phyloP scores from a whole-genome alignment of 2,113 vertebrate genomes.

The Phyllostomus discolor region DNA sequence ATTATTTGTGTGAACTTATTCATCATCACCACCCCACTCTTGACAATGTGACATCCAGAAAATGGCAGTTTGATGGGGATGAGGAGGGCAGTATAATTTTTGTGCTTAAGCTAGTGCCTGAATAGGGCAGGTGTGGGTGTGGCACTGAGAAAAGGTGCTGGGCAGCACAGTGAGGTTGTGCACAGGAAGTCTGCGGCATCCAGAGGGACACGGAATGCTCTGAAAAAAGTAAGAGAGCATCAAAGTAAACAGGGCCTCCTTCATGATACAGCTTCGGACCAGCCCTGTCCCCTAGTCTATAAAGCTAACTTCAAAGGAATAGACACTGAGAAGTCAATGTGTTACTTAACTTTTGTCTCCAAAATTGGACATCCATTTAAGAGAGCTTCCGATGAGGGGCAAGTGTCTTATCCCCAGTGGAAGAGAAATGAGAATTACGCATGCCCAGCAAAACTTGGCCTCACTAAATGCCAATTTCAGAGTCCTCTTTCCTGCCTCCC shows the following conservation, averaged over 20 bases:
- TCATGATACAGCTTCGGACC: background rate
- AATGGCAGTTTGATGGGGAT: background rate
- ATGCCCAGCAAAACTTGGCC: background rate
- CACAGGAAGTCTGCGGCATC: background rate
- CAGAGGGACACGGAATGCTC: background rate
- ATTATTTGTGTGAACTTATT: background rate
- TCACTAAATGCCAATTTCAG: background rate
- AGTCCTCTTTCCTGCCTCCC: background rate
- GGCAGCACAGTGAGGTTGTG: fast-evolving
- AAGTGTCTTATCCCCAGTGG: background rate
- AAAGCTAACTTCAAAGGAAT: background rate
- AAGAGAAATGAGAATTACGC: background rate
- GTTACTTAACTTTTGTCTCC: background rate
- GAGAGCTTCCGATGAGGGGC: background rate
- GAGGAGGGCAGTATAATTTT: background rate
- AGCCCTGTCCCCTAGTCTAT: background rate
- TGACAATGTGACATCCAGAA: background rate
- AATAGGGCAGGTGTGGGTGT: background rate
- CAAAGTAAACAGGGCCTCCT: background rate
- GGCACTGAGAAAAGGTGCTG: fast-evolving
- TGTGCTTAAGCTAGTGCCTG: background rate
- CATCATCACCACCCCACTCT: background rate
- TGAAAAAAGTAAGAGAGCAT: background rate
- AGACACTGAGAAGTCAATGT: background rate
- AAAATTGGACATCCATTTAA: background rate